Percentiles rank a stretch among this genome's conserved stretches.
Evolutionary conservation across 1,140 invertebrate genomes (phyloP).

Genomic region (Wiebesia pumilae): DNA sequence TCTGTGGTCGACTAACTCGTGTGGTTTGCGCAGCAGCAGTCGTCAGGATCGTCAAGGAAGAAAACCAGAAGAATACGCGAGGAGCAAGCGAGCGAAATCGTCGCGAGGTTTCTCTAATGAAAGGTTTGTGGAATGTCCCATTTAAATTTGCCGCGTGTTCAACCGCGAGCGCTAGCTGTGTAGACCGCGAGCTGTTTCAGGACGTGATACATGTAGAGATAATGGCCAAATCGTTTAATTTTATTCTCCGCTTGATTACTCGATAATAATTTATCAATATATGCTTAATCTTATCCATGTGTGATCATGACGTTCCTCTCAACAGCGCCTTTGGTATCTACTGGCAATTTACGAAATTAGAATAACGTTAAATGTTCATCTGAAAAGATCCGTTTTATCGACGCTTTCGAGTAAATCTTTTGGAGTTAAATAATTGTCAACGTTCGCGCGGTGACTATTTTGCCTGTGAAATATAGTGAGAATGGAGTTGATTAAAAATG

Average conservation of each 20-base stretch:
- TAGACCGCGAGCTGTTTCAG: too few relatives aligned
- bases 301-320: neutral
- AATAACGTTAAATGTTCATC: neutral
- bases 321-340: conserved; percentile 7
- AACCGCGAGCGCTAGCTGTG: too few relatives aligned
- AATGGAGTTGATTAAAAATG: conserved; percentile 13
- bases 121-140: too few relatives aligned
- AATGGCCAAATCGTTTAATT: too few relatives aligned
- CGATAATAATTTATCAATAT: neutral
- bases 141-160: too few relatives aligned
- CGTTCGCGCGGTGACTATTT: conserved; percentile 1
- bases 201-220: too few relatives aligned
- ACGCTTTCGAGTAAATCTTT: neutral
- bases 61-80: too few relatives aligned
- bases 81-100: too few relatives aligned
- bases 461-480: neutral
- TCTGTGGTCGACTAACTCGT: too few relatives aligned
- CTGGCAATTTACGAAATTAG: conserved; percentile 8
- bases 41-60: too few relatives aligned
- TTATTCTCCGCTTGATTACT: neutral
- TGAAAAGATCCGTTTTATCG: conserved; percentile 18
- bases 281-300: neutral
- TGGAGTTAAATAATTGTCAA: conserved; percentile 9
- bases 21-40: too few relatives aligned
- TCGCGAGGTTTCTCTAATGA: too few relatives aligned